Evolutionary conservation across 2,888 invertebrate genomes (phyloP).

Genomic region (Carpatolechia fugitivella): DNA sequence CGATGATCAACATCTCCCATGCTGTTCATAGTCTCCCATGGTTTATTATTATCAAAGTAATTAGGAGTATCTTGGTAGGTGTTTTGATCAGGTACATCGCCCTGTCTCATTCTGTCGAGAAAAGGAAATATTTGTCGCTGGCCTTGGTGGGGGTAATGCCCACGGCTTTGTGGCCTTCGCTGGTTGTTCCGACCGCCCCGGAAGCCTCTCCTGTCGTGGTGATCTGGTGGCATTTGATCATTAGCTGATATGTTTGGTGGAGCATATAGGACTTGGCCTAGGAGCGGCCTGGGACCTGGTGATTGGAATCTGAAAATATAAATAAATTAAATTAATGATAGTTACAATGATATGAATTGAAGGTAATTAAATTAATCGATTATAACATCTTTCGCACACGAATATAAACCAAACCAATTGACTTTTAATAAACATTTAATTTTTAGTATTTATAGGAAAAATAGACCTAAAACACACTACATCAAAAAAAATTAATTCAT

Average conservation of each 20-base stretch:
- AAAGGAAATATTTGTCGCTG: constrained; percentile 30
- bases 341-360: background rate
- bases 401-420: no score
- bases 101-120: constrained; percentile 32
- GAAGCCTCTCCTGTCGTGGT: constrained; percentile 45
- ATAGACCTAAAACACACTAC: no score
- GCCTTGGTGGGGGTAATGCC: constrained; percentile 35
- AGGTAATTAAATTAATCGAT: background rate
- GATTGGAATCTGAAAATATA: constrained; percentile 54
- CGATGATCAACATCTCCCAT: constrained; percentile 65
- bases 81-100: constrained; percentile 28
- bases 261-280: constrained; percentile 31
- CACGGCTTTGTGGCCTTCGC: constrained; percentile 37
- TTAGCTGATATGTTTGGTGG: constrained; percentile 30
- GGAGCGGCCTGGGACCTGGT: constrained; percentile 39
- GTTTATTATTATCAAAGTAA: constrained; percentile 34
- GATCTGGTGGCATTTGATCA: constrained; percentile 31
- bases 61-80: constrained; percentile 26
- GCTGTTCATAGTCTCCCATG: constrained; percentile 43
- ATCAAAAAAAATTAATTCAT: no score
- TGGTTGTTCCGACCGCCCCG: constrained; percentile 36
- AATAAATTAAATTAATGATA: no score
- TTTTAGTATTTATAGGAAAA: no score
- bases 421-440: no score
- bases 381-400: background rate